Evolutionary conservation across 2,888 invertebrate genomes (phyloP), one percentile per base, ranked within the genome.

Genomic region (Caenorhabditis sp.): DNA sequence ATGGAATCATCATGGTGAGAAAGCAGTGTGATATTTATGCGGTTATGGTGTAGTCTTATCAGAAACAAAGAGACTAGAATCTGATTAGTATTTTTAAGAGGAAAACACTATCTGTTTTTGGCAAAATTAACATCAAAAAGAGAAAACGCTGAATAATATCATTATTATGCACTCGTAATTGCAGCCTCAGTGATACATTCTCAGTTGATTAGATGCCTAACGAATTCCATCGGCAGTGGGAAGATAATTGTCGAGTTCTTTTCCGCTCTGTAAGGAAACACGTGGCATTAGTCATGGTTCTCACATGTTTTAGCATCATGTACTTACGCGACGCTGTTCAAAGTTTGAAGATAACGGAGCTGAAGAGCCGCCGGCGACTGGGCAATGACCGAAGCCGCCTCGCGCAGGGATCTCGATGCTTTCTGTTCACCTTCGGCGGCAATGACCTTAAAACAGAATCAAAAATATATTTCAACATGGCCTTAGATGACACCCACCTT

Each of bases 341-440:
- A 91, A 1, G 97, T 97, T 94, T 97, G 93, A 43, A 95, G 91
- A 89, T 97, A 97, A 78, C 96, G 93, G 24, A 97, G 92, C 90
- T 97, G 96, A 22, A 97, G 91, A 24, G 98, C 96, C 7, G 95
- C 95, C 11, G 96, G 96, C 55, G 95, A 95, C 89, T 95, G 95
- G 20, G 87, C 84, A 87, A 97, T 95, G 39, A 86, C 81, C 90
- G 96, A 95, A 5, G 96, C 96, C n/a, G 97, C 98, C 89, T 97
- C 97, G 68, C 96, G 93, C 41, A 98, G 91, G 0, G 97, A 96
- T 30, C 95, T 91, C 13, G 96, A 95, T 1, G 97, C 96, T 68
- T 87, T 87, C 61, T 88, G 86, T 90, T 98, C 97, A 30, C 97
- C 97, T 89, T 97, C 97, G 5, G 96, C 96, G 0, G 95, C 95